These are phyloP conservation scores for Zenarchopterus dispar DNA, from an alignment of 2,797 vertebrate genomes.

Conservation along the genomic window DNA sequence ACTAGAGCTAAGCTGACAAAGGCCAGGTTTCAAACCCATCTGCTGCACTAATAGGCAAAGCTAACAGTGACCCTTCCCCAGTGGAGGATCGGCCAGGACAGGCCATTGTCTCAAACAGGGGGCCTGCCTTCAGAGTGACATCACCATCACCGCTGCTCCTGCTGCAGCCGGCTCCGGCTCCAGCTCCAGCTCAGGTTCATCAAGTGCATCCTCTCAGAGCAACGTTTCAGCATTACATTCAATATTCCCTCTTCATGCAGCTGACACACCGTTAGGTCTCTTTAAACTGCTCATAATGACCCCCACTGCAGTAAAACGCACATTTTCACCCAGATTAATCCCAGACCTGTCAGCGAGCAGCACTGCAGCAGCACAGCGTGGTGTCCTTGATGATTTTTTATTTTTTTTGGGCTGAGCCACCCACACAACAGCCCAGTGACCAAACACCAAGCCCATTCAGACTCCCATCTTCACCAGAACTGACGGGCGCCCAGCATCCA, in stretches of 20 bases:
- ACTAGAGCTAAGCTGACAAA: slow-evolving; percentile 76
- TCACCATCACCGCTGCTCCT: slow-evolving; percentile 55
- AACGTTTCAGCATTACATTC: background rate
- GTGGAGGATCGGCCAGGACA: slow-evolving; percentile 64
- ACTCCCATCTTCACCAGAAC: slow-evolving; percentile 25
- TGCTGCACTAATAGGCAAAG: slow-evolving; percentile 75
- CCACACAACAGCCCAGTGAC: slow-evolving; percentile 49
- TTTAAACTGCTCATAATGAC: background rate
- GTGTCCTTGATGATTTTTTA: slow-evolving; percentile 55
- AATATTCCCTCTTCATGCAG: background rate
- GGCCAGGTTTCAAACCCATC: slow-evolving; percentile 80
- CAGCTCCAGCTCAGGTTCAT: slow-evolving; percentile 27
- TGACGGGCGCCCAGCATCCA: background rate
- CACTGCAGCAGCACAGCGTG: slow-evolving; percentile 62
- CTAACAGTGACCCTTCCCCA: slow-evolving; percentile 75
- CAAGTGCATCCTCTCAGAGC: slow-evolving; percentile 25
- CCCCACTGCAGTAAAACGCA: slow-evolving; percentile 1
- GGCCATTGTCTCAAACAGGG: slow-evolving; percentile 78
- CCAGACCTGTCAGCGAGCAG: slow-evolving; percentile 37
- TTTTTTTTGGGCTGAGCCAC: slow-evolving; percentile 55
- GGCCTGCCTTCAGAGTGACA: slow-evolving; percentile 69
- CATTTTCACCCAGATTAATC: slow-evolving; percentile 5
- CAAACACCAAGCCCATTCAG: slow-evolving; percentile 33
- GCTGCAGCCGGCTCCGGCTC: slow-evolving; percentile 36
- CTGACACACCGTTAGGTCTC: background rate